Evolutionary conservation across 2,113 vertebrate genomes (phyloP), one percentile per base, ranked within the genome.

Genomic region (Myrmecophaga tridactyla): DNA sequence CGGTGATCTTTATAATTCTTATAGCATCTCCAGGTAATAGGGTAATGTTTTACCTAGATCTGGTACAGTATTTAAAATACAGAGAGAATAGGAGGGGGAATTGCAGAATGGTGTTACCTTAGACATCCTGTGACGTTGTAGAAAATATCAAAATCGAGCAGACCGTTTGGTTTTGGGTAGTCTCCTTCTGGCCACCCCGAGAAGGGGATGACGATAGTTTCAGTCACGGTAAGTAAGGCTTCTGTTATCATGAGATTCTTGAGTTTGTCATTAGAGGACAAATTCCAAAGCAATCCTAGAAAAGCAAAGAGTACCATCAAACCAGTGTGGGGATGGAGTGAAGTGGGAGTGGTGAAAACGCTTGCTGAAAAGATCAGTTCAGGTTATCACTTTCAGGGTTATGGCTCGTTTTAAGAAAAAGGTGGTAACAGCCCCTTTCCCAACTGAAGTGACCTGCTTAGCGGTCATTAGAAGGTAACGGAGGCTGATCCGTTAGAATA

Each of bases 221-320:
- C 97, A 0, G 99, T 99, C 95, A 99, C 97, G 0, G 97, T 98
- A 2, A 98, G 43, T 39, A 99, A 96, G 31, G 98, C 98, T 43
- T 98, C 98, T 78, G 93, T 97, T 82, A 98, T 94, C 83, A 99
- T 97, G 51, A 97, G 70, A 70, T 99, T 97, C 97, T 99, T 99
- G 97, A 99, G 98, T 72, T 98, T 97, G 96, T 99, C 99, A n/a
- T 99, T 99, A 86, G 99, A 99, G 6, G 99, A 99, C 94, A 99
- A 98, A 97, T 99, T 99, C 99, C 99, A 99, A 95, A 99, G 89
- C 94, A 99, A 98, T 89, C 99, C 99, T 99, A 92, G 13, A 95
- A 94, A 21, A 94, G 3, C 27, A 87, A 95, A 89, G 65, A 81
- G 89, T 70, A 92, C 27, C 86, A 65, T 95, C 69, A 56, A 46